Base-by-base conservation (phyloP, 2,113 vertebrate genomes). In the Alethe diademata region DNA sequence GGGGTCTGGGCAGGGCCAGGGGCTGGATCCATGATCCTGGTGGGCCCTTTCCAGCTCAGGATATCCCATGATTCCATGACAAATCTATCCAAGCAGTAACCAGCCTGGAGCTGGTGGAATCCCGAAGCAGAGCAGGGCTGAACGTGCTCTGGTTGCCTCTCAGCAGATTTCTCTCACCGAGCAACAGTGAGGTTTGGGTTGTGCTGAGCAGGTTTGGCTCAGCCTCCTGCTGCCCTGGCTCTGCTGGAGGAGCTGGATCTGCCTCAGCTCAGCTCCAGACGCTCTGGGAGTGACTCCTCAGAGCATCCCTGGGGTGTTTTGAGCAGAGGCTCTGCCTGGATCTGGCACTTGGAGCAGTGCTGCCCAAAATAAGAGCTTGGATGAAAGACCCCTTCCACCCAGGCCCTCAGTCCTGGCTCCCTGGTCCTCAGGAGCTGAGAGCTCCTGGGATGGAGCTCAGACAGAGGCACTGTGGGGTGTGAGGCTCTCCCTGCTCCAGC, bases 401-500 rank as follows among this genome's bases (percentile, higher is more conserved):
- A 6, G 15, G 8, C 5, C 54, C 29, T 40, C 48, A 33, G 54
- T 4, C 36, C 31, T 53, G 64, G 16, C 53, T 62, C 19, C 0
- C 0, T 11, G 33, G 25, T 40, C 20, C 48, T 45, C 0, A 0
- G 65, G 26, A 54, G 40, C 19, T 64, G 20, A 35, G 58, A 69
- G 11, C 33, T 40, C 35, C 73, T 40, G 33, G 4, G 6, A 9
- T 24, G 69, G 35, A 38, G 74, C 78, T 78, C 22, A 38, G 54
- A 19, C 1, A 2, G 28, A 28, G 61, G 28, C 45, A 29, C 11
- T 2, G 36, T 0, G 1, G 53, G 33, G 0, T 20, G 62, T 20
- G 26, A 87, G n/a, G 40, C n/a, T 72, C 7, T 33, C 23, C 67
- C 61, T 74, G 38, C 65, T 22, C n/a, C 1, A 1, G 15, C 25